These are phyloP conservation scores for Tyrannus savana DNA, from an alignment of 2,113 vertebrate species.

Conservation along the genomic window DNA sequence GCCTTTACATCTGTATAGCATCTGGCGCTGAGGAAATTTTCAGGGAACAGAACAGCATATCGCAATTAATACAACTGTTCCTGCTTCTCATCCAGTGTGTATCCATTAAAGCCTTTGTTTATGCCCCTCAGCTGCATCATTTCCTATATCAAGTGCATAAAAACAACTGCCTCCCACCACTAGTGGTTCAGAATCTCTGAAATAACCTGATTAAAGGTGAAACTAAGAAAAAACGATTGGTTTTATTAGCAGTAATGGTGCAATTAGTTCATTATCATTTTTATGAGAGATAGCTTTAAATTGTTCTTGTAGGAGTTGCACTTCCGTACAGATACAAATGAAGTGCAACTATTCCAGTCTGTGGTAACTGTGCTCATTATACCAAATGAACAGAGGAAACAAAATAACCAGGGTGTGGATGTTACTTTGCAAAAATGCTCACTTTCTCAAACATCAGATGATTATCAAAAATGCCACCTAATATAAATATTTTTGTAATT, in stretches of 20 bases:
- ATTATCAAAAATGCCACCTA: background rate
- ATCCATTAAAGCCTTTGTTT: background rate
- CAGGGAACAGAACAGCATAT: background rate
- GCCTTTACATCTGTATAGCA: background rate
- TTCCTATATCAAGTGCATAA: background rate
- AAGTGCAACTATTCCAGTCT: background rate
- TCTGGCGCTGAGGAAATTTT: background rate
- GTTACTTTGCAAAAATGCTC: background rate
- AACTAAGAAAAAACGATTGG: background rate
- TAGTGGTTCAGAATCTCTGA: background rate
- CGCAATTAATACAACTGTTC: background rate
- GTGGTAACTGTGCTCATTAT: background rate
- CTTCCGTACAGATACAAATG: background rate
- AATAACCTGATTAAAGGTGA: background rate
- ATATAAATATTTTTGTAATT: background rate
- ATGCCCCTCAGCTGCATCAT: background rate
- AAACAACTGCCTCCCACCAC: background rate
- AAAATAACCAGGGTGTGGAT: background rate
- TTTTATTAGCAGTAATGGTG: background rate
- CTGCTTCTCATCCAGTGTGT: background rate
- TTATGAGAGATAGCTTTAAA: background rate
- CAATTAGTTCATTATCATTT: background rate
- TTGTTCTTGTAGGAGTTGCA: background rate
- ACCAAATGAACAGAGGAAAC: background rate
- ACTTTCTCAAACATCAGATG: background rate